Conservation (phyloP, 2,888 invertebrate genomes). For the Melikaiella ostensackeni region DNA sequence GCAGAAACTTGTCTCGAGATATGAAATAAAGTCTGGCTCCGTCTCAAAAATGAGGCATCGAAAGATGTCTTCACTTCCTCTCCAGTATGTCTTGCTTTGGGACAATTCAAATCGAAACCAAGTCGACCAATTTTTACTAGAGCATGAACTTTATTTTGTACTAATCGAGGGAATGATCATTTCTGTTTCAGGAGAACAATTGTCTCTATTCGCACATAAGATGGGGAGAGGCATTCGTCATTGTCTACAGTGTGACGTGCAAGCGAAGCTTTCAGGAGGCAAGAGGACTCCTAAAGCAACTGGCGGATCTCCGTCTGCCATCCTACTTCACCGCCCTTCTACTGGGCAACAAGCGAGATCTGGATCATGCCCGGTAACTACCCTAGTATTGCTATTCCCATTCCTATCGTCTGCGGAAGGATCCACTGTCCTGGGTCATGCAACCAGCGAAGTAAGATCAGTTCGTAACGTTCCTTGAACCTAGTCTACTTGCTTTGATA, state of each 20-base stretch:
- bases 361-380: conserved; percentile 86
- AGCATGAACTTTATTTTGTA: too few species aligned
- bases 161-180: too few species aligned
- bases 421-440: conserved; percentile 40
- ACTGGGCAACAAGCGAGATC: conserved; percentile 89
- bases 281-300: conserved; percentile 84
- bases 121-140: too few species aligned
- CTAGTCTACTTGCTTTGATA: conserved; percentile 38
- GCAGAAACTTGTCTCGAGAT: too few species aligned
- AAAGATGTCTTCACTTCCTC: too few species aligned
- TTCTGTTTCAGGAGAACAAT: conserved; percentile 82
- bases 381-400: conserved; percentile 38
- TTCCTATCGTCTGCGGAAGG: conserved; percentile 25
- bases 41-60: too few species aligned
- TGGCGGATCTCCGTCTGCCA: conserved; percentile 85
- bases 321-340: conserved; percentile 87
- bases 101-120: too few species aligned
- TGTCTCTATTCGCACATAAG: conserved; percentile 87
- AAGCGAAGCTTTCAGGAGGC: conserved; percentile 87
- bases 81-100: too few species aligned
- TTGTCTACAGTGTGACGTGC: conserved; percentile 90
- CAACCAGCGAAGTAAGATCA: conserved; percentile 40
- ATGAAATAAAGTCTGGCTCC: too few species aligned
- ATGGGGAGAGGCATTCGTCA: conserved; percentile 91
- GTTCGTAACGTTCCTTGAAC: conserved; percentile 21